Percentiles rank a stretch among this genome's conserved stretches.
These are phyloP conservation scores for Elanoides forficatus DNA, from an alignment of 2,113 vertebrate genomes.

Conservation along the genomic window DNA sequence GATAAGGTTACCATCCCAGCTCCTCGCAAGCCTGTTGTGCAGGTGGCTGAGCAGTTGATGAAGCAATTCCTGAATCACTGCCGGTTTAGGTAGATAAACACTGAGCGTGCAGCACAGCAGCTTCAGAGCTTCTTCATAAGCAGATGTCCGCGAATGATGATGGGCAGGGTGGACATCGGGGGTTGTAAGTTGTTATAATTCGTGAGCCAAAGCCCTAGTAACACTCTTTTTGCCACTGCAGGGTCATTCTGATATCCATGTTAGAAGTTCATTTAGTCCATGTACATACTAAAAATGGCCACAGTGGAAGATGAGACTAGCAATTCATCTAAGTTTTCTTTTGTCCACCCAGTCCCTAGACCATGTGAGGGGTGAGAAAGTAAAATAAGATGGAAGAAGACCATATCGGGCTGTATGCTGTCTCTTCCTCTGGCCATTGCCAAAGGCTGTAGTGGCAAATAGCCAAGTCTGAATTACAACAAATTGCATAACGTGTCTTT, in stretches of 20 bases:
- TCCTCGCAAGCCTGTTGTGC: not conserved
- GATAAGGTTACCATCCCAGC: constrained; percentile 30
- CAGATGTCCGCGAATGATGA: not conserved
- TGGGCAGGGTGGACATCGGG: not conserved
- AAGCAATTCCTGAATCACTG: not conserved
- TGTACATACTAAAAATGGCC: not conserved
- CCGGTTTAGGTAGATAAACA: not conserved
- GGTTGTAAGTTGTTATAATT: not conserved
- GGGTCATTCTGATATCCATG: not conserved
- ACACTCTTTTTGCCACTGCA: not conserved
- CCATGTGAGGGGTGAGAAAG: not conserved
- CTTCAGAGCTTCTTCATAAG: not conserved
- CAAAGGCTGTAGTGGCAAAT: not conserved
- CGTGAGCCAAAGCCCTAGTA: not conserved
- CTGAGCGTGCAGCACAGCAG: not conserved
- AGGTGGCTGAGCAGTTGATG: not conserved
- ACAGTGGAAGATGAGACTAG: not conserved
- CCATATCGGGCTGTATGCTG: accelerated
- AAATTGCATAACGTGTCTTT: not conserved
- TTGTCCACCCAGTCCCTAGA: not conserved
- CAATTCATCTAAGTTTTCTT: not conserved
- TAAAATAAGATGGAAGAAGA: not conserved
- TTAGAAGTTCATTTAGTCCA: not conserved
- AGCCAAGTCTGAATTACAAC: not conserved
- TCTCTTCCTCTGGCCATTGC: not conserved